Percentiles rank a stretch among this genome's conserved stretches.
Conservation (phyloP, 1,140 invertebrate genomes). For the Monochamus saltuarius region DNA sequence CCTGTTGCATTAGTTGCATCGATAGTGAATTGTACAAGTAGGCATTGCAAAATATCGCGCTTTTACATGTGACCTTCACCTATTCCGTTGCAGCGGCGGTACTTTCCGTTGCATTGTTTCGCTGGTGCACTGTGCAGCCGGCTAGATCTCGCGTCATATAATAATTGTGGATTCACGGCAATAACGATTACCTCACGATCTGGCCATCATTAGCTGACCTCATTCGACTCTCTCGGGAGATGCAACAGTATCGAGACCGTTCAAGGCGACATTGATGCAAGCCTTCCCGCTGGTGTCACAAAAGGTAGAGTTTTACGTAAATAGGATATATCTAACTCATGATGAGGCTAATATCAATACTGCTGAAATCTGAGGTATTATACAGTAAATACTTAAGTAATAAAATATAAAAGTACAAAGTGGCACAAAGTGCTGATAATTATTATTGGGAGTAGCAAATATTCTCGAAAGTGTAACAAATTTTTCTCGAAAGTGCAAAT, state of each 20-base stretch:
- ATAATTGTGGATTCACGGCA: background rate
- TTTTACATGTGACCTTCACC: slow-evolving; percentile 3
- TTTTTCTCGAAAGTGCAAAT: no score
- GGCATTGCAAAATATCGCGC: background rate
- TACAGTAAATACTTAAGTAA: no score
- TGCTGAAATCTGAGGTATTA: no score
- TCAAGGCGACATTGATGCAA: slow-evolving; percentile 9
- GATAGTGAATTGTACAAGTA: background rate
- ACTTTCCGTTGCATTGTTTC: slow-evolving; percentile 14
- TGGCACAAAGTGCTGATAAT: no score
- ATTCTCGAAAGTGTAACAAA: no score
- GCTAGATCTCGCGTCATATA: background rate
- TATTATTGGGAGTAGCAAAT: no score
- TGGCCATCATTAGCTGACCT: slow-evolving; percentile 15
- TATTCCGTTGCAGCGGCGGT: slow-evolving; percentile 1
- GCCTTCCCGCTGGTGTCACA: no score
- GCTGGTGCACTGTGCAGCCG: background rate
- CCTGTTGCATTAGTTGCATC: slow-evolving; percentile 6
- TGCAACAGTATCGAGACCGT: background rate
- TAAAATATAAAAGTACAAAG: no score
- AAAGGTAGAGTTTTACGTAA: no score
- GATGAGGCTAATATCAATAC: no score
- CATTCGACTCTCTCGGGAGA: slow-evolving; percentile 7
- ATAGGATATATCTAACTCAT: no score
- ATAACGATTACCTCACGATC: background rate